Base-by-base conservation (phyloP, 2,797 vertebrate species). In the Lacerta agilis region DNA sequence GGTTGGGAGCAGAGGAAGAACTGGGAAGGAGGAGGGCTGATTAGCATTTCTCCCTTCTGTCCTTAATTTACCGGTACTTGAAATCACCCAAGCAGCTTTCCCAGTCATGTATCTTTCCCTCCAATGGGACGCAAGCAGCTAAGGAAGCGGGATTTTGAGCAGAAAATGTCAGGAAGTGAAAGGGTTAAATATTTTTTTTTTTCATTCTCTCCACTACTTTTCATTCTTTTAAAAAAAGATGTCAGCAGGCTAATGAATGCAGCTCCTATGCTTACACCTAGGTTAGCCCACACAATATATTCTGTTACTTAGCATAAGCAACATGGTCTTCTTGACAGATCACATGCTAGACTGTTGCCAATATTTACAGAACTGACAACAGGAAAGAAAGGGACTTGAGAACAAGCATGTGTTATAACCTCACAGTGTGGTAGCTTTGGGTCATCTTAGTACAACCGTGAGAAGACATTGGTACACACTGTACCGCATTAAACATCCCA, bases 271-370 rank as follows among this genome's bases (percentile, higher is more conserved):
- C 76, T 55, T 67, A 67, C 7, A 76, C 82, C 41, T 76, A 55
- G 8, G 76, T 45, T 87, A 72, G 11, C 61, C 23, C 29, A 43
- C 8, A 33, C 8, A 27, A 73, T 27, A 55, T 55, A 86, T 67
- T 87, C 33, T 64, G 58, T 72, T 82, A 8, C 67, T 87, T 79
- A 45, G 41, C n/a, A 25, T 77, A 36, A 72, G 55, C 36, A 61
- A 43, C 43, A 43, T 84, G 38, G 73, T 17, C 45, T 55, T 69
- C 88, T 89, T 93, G 72, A 41, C 38, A 88, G 89, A 89, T 82
- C 36, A 90, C 76, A 91, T 58, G 64, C 17, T 93, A 23, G 85
- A 85, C 90, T 94, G 92, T 93, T 90, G 87, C 82, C 88, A 94
- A 27, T 89, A 92, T 94, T 90, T 92, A 87, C 87, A 75, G 82